Conservation (phyloP, 2,113 vertebrate genomes). For the Rhegmatorhina hoffmannsi region DNA sequence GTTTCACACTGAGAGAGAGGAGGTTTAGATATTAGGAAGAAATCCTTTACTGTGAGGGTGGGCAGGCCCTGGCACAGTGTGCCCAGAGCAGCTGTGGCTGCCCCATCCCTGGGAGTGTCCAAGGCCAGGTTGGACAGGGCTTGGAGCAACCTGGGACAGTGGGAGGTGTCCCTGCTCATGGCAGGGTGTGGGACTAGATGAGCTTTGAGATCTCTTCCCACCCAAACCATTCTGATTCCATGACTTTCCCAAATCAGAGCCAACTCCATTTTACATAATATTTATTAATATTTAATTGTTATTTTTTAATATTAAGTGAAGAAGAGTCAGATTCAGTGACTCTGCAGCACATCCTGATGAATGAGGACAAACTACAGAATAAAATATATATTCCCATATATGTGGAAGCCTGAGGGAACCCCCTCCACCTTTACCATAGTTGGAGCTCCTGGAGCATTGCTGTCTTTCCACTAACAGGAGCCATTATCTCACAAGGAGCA, state of each 20-base stretch:
- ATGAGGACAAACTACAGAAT: neutral
- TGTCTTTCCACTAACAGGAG: neutral
- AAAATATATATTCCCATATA: neutral
- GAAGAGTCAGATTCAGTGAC: neutral
- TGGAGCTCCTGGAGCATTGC: rapidly evolving
- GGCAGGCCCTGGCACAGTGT: neutral
- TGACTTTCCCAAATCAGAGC: neutral
- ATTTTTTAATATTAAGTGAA: neutral
- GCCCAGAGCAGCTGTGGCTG: neutral
- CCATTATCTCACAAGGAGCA: neutral
- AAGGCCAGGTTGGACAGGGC: neutral
- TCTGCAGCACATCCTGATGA: neutral
- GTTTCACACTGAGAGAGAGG: neutral
- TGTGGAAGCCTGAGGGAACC: neutral
- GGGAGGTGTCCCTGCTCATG: neutral
- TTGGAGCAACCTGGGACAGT: neutral
- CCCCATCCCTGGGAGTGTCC: neutral
- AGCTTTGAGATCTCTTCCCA: neutral
- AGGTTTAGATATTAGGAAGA: neutral
- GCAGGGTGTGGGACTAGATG: neutral
- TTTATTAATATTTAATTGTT: neutral
- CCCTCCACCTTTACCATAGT: rapidly evolving
- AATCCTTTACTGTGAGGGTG: neutral
- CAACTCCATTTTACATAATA: neutral
- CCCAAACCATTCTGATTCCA: neutral